A percentile compares a stretch with the other conserved stretches of the same genome.
phyloP scores from a whole-genome alignment of 2,113 vertebrate species.

The Carassius gibelio region DNA sequence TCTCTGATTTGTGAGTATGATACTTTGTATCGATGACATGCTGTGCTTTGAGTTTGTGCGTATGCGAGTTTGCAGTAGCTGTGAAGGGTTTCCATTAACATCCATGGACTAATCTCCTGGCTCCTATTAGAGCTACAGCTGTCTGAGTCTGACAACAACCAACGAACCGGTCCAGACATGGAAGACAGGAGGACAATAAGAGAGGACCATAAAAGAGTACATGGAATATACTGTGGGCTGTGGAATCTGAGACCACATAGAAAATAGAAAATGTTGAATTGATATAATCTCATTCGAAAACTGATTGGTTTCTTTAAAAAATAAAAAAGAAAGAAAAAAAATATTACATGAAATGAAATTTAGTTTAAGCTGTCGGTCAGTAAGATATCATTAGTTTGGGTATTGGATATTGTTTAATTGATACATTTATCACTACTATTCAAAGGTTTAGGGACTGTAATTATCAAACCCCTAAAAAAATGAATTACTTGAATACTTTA shows the following conservation, averaged over 20 bases:
- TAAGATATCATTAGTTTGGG: not conserved
- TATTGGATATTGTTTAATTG: too few relatives aligned
- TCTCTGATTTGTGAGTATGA: not conserved
- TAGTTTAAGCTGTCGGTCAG: not conserved
- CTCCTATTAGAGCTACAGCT: slow-evolving; percentile 34
- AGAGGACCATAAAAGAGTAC: not conserved
- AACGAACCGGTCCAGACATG: not conserved
- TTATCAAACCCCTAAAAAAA: too few relatives aligned
- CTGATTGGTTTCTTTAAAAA: too few relatives aligned
- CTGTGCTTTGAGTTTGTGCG: not conserved
- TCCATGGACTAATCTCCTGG: slow-evolving; percentile 51
- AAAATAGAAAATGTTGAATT: not conserved
- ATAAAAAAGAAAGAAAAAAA: too few relatives aligned
- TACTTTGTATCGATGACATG: not conserved
- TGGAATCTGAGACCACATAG: not conserved
- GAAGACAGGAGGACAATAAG: not conserved
- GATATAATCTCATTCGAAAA: too few relatives aligned
- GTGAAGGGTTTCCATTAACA: slow-evolving; percentile 67
- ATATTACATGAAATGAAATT: too few relatives aligned
- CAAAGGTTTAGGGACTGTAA: too few relatives aligned
- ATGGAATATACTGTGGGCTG: not conserved
- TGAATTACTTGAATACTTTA: too few relatives aligned
- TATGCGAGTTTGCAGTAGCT: slow-evolving; percentile 7
- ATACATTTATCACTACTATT: too few relatives aligned
- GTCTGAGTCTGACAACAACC: slow-evolving; percentile 46